Evolutionary conservation across 2,888 invertebrate genomes (phyloP).

Genomic region (Ligdia adustata): DNA sequence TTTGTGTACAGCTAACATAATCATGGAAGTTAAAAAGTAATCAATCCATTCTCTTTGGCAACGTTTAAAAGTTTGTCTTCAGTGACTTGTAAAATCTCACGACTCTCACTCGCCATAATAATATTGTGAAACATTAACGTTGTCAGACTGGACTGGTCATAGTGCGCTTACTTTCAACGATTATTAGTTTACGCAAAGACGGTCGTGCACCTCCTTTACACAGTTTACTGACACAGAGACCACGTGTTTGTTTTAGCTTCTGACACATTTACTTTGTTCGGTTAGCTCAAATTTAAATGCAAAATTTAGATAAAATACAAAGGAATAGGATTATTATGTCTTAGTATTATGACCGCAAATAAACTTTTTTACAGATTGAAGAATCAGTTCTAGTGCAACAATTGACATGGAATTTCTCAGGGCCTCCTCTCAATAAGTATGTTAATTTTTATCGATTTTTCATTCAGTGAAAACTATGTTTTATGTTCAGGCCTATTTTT

Average conservation of each 20-base stretch:
- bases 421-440: no score
- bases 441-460: no score
- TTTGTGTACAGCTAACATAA: constrained; percentile 64
- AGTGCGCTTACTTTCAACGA: constrained; percentile 53
- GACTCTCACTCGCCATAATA: constrained; percentile 62
- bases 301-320: no score
- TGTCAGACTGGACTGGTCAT: constrained; percentile 42
- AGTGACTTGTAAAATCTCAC: constrained; percentile 75
- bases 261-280: constrained; percentile 12
- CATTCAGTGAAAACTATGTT: no score
- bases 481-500: no score
- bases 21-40: constrained; percentile 81
- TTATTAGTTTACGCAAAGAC: constrained; percentile 31
- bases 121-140: constrained; percentile 68
- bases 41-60: constrained; percentile 80
- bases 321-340: neutral
- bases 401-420: no score
- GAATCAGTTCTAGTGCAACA: no score
- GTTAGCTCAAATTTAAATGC: constrained; percentile 1
- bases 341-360: neutral
- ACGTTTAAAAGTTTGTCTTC: constrained; percentile 74
- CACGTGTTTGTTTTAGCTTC: constrained; percentile 16
- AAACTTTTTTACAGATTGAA: no score
- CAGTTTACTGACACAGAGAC: constrained; percentile 28
- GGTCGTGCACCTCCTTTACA: constrained; percentile 24